These are phyloP conservation scores for Spodoptera frugiperda DNA, from an alignment of 1,140 invertebrate species.

Conservation along the genomic window DNA sequence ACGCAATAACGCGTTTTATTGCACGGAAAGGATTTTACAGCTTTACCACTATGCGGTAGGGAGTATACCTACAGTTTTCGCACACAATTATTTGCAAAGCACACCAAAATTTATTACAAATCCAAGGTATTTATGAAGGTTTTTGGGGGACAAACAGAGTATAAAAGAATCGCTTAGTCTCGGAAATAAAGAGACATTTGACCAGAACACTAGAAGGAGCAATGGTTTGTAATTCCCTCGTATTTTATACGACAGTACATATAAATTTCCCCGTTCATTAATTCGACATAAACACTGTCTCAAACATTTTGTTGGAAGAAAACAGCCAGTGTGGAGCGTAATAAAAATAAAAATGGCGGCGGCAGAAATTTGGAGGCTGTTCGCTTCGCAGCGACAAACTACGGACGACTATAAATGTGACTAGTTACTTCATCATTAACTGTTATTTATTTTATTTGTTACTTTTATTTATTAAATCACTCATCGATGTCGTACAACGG, in stretches of 20 bases:
- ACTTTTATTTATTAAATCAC: constrained; percentile 58
- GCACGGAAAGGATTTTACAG: constrained; percentile 34
- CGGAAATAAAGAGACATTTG: background rate
- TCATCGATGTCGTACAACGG: constrained; percentile 69
- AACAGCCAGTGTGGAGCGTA: constrained; percentile 65
- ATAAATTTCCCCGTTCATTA: constrained; percentile 32
- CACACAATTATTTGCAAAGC: constrained; percentile 34
- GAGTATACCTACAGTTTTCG: background rate
- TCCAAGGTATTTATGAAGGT: background rate
- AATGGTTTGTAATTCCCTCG: constrained; percentile 22
- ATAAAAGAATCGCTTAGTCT: background rate
- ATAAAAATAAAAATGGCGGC: constrained; percentile 76
- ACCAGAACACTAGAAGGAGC: constrained; percentile 1
- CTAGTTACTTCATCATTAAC: constrained; percentile 70
- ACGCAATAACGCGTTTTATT: constrained; percentile 34
- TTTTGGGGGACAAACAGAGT: background rate
- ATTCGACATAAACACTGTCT: constrained; percentile 44
- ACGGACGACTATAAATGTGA: constrained; percentile 71
- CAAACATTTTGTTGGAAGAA: constrained; percentile 59
- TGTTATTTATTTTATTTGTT: constrained; percentile 71
- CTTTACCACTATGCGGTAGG: constrained; percentile 7
- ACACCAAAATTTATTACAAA: constrained; percentile 12
- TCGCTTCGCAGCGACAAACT: constrained; percentile 82
- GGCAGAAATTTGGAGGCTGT: constrained; percentile 89
- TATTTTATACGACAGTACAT: constrained; percentile 17